These are phyloP conservation scores for Calcarius lapponicus DNA, from an alignment of 2,797 vertebrate genomes.

Conservation along the genomic window DNA sequence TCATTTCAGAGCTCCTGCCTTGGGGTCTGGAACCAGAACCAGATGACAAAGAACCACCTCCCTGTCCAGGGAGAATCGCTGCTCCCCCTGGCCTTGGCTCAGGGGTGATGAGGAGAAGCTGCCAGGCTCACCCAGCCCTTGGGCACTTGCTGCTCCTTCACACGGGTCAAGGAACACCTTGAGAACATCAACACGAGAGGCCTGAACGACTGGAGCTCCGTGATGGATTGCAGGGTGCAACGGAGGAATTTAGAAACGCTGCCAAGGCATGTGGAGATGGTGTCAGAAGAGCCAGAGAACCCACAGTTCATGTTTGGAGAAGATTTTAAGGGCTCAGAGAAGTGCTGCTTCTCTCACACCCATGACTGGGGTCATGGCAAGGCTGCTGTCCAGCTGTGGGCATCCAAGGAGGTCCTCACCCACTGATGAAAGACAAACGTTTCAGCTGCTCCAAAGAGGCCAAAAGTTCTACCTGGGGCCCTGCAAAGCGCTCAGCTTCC, in stretches of 20 bases:
- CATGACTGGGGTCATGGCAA: background rate
- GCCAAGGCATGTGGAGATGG: background rate
- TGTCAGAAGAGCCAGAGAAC: background rate
- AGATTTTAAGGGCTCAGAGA: background rate
- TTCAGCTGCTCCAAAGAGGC: background rate
- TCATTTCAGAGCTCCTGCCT: background rate
- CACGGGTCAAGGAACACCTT: background rate
- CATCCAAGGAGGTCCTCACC: background rate
- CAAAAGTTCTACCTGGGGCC: background rate
- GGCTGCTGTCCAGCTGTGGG: background rate
- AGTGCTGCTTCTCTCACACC: background rate
- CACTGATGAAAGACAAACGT: background rate
- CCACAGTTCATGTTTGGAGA: background rate
- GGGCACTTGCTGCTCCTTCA: background rate
- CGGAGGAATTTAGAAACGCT: rapidly evolving
- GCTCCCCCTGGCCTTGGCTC: background rate
- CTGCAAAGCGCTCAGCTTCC: background rate
- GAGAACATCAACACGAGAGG: background rate
- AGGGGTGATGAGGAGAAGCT: background rate
- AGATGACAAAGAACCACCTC: background rate
- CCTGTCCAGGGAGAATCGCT: background rate
- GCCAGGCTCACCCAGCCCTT: background rate
- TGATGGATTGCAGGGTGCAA: background rate
- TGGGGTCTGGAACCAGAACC: background rate
- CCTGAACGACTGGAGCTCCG: rapidly evolving